A percentile compares a stretch with the other conserved stretches of the same genome.
These are phyloP conservation scores for Crotalus helleri DNA, from an alignment of 2,113 vertebrate species.

Conservation along the genomic window DNA sequence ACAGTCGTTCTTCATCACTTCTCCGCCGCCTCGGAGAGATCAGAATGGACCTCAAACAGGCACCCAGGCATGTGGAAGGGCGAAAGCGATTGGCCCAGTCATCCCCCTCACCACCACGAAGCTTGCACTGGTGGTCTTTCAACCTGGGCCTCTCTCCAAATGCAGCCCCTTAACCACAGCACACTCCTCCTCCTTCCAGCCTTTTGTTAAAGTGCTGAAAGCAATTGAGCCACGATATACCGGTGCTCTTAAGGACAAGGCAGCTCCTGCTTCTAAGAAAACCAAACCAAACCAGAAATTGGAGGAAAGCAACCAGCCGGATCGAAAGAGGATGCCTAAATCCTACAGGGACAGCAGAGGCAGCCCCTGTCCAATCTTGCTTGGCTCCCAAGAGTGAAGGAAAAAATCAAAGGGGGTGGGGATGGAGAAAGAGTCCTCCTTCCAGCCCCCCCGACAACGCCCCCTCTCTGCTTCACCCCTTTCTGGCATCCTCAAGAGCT, in stretches of 20 bases:
- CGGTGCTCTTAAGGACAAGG: background rate
- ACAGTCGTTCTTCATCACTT: no score
- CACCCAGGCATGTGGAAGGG: background rate
- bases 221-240: background rate
- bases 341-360: fast-evolving
- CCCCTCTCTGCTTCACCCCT: background rate
- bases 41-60: background rate
- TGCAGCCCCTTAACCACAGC: background rate
- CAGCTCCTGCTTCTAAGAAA: background rate
- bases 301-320: background rate
- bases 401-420: no score
- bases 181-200: background rate
- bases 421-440: background rate
- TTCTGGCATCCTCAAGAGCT: background rate
- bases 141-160: background rate
- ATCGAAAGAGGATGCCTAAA: background rate
- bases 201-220: background rate
- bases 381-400: background rate
- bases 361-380: no score
- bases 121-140: no score
- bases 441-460: background rate
- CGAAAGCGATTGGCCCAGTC: background rate
- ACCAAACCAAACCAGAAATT: background rate
- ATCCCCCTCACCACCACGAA: no score
- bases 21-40: background rate